phyloP scores from a whole-genome alignment of 2,113 vertebrate genomes.

The Serilophus lunatus region DNA sequence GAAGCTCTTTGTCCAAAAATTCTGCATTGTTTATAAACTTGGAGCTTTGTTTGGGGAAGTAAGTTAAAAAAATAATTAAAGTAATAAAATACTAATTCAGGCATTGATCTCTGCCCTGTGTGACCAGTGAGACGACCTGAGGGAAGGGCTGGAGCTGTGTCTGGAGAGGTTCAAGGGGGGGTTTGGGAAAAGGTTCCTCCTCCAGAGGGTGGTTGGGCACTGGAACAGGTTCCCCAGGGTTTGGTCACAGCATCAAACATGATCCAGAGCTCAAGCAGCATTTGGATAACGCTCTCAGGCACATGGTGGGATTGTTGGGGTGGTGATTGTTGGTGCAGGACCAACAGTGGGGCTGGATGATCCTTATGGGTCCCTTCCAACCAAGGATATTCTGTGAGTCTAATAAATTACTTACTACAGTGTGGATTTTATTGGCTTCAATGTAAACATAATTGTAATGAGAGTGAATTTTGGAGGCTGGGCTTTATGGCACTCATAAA shows the following conservation, averaged over 20 bases:
- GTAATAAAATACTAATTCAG: not conserved
- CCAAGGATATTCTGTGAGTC: not conserved
- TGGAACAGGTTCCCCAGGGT: not conserved
- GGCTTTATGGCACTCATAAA: not conserved
- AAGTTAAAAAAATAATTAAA: not conserved
- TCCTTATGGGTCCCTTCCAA: not conserved
- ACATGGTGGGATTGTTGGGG: not conserved
- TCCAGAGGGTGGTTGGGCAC: not conserved
- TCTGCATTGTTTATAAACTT: not conserved
- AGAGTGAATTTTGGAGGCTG: not conserved
- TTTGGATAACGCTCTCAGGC: not conserved
- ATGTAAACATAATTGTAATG: fast-evolving
- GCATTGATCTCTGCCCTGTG: not conserved
- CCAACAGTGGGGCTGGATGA: no score
- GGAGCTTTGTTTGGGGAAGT: not conserved
- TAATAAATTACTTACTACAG: not conserved
- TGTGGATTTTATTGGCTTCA: not conserved
- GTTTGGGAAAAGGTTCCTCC: not conserved
- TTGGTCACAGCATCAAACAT: not conserved
- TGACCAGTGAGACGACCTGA: not conserved
- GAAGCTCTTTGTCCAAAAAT: not conserved
- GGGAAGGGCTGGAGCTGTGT: not conserved
- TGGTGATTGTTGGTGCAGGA: not conserved
- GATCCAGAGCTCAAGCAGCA: not conserved
- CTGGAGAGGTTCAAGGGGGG: not conserved